These are phyloP conservation scores for Pecten maximus DNA, from an alignment of 2,888 invertebrate species.

Conservation along the genomic window DNA sequence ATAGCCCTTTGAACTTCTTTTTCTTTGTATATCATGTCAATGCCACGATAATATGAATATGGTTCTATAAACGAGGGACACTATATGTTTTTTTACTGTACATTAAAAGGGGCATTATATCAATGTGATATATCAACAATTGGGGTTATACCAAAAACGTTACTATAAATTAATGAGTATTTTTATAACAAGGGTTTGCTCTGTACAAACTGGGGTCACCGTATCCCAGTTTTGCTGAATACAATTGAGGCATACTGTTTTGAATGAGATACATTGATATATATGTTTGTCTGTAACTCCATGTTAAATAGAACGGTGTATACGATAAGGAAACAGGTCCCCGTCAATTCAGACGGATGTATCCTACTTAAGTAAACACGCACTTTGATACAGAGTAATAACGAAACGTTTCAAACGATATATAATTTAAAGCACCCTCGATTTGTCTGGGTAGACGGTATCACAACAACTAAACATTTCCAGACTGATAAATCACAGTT, in stretches of 20 bases:
- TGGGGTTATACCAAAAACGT: too few species aligned
- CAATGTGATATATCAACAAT: too few species aligned
- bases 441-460: neutral
- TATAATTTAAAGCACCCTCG: neutral
- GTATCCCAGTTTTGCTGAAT: too few species aligned
- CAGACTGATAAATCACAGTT: neutral
- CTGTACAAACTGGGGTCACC: too few species aligned
- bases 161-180: too few species aligned
- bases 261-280: neutral
- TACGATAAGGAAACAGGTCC: neutral
- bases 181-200: too few species aligned
- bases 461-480: neutral
- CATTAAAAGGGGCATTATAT: too few species aligned
- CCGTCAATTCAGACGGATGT: neutral
- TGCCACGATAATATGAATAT: too few species aligned
- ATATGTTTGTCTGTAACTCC: neutral
- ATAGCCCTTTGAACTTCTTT: too few species aligned
- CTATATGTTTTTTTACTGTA: too few species aligned
- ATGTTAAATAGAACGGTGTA: neutral
- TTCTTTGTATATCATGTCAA: too few species aligned
- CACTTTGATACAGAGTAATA: neutral
- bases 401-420: neutral
- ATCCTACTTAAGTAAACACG: neutral
- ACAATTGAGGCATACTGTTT: neutral
- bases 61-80: too few species aligned